These are phyloP conservation scores for Puntigrus tetrazona DNA, from an alignment of 2,113 vertebrate species.

Conservation along the genomic window DNA sequence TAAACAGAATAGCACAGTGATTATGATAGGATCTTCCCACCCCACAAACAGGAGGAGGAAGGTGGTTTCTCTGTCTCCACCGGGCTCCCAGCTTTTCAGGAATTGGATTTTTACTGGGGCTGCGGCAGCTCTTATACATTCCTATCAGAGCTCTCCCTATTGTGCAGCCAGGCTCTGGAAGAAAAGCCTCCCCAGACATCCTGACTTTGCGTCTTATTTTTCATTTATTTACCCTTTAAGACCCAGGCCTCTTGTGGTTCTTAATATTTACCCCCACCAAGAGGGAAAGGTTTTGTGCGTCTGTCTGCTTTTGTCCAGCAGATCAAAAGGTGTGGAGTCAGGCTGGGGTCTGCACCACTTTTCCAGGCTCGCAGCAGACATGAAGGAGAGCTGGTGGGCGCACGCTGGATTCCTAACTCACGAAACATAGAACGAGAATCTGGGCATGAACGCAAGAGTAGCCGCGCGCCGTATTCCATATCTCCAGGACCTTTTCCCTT, in stretches of 20 bases:
- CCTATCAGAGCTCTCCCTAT: constrained; percentile 58
- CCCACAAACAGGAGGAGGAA: constrained; percentile 44
- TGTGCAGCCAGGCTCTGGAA: constrained; percentile 60
- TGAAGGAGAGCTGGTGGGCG: constrained; percentile 11
- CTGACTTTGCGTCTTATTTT: constrained; percentile 63
- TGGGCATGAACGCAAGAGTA: constrained; percentile 1
- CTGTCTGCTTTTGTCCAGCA: constrained; percentile 32
- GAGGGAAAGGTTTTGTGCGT: constrained; percentile 28
- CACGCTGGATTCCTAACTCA: neutral
- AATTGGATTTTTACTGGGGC: constrained; percentile 64
- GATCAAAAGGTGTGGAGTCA: constrained; percentile 34
- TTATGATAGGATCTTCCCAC: constrained; percentile 57
- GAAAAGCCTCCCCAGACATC: constrained; percentile 60
- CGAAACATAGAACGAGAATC: constrained; percentile 14
- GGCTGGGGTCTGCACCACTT: constrained; percentile 17
- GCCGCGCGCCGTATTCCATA: neutral
- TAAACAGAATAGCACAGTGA: constrained; percentile 48
- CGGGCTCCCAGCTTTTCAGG: constrained; percentile 55
- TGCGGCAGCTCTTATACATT: constrained; percentile 59
- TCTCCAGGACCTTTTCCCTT: constrained; percentile 24
- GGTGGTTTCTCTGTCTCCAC: constrained; percentile 55
- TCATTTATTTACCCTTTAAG: constrained; percentile 62
- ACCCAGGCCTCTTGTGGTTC: constrained; percentile 36
- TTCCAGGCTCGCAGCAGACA: constrained; percentile 26
- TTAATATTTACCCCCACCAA: constrained; percentile 47